Evolutionary conservation across 2,113 vertebrate species (phyloP).

Genomic region (Cynoglossus semilaevis): DNA sequence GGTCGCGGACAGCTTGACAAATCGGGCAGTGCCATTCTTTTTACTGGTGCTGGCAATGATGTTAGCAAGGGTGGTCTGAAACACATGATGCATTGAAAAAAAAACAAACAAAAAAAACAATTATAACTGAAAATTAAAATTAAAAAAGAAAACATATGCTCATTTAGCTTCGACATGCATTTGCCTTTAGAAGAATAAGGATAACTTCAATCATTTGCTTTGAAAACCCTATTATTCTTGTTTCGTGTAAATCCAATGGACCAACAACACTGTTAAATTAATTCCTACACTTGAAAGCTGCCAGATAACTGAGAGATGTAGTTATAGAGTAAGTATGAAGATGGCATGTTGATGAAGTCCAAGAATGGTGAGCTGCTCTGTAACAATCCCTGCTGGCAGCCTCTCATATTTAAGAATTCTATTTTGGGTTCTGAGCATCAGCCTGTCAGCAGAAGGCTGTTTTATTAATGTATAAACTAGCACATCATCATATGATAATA

Average conservation of each 20-base stretch:
- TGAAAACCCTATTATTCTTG: slow-evolving; percentile 3
- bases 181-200: too few relatives aligned
- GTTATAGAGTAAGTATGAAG: slow-evolving; percentile 29
- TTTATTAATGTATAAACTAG: too few relatives aligned
- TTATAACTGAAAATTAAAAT: not conserved
- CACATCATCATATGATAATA: too few relatives aligned
- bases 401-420: slow-evolving; percentile 21
- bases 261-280: slow-evolving; percentile 26
- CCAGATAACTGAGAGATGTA: not conserved
- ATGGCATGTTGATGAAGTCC: slow-evolving; percentile 35
- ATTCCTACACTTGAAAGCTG: slow-evolving; percentile 13
- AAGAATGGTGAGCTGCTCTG: slow-evolving; percentile 12
- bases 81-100: too few relatives aligned
- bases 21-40: slow-evolving; percentile 82
- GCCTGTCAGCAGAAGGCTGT: too few relatives aligned
- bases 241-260: slow-evolving; percentile 10
- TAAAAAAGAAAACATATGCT: not conserved
- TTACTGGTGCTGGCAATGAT: slow-evolving; percentile 90
- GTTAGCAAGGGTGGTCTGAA: slow-evolving; percentile 93
- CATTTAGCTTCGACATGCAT: too few relatives aligned
- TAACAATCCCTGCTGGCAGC: not conserved
- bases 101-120: not conserved
- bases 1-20: slow-evolving; percentile 90
- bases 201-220: not conserved
- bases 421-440: slow-evolving; percentile 23